phyloP scores from a whole-genome alignment of 2,888 invertebrate species.

The Melanophora roralis region DNA sequence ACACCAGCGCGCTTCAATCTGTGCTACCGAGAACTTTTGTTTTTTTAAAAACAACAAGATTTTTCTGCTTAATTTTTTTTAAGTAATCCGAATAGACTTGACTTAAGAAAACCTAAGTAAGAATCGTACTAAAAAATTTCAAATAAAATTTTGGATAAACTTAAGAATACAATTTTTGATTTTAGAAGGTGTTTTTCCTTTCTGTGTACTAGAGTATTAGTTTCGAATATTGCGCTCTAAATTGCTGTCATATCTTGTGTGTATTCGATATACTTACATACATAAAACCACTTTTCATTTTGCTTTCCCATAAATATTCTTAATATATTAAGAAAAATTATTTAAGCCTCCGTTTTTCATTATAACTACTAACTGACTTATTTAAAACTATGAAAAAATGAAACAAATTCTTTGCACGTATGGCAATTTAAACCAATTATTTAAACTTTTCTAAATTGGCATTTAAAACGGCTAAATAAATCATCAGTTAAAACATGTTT shows the following conservation, averaged over 20 bases:
- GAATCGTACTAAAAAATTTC: no score
- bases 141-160: no score
- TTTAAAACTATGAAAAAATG: not conserved
- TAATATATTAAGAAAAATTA: not conserved
- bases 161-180: no score
- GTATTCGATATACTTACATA: no score
- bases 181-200: no score
- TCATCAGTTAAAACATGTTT: constrained; percentile 33
- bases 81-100: no score
- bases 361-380: not conserved
- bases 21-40: no score
- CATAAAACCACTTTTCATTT: constrained; percentile 2
- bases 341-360: not conserved
- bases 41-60: no score
- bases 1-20: no score
- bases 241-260: not conserved
- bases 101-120: no score
- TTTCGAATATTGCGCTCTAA: not conserved
- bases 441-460: constrained; percentile 48
- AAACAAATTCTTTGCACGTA: constrained; percentile 52
- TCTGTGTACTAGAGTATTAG: no score
- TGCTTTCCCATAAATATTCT: constrained; percentile 26
- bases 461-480: constrained; percentile 11
- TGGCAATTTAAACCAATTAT: constrained; percentile 56
- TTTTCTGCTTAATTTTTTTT: no score